These are phyloP conservation scores for Cheilosia grossa DNA, from an alignment of 2,888 invertebrate genomes.

Conservation along the genomic window DNA sequence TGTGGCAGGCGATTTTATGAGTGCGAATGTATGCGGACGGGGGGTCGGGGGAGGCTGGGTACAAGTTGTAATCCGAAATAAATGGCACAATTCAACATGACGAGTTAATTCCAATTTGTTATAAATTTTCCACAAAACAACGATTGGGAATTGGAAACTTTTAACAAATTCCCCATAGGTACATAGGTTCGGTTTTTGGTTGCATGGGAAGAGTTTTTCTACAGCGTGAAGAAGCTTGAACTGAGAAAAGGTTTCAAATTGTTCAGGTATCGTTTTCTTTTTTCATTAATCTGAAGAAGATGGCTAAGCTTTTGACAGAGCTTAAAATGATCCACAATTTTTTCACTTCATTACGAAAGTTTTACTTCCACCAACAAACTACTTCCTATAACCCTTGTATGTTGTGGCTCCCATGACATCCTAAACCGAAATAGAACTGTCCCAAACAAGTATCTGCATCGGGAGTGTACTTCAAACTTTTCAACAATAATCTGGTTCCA, in stretches of 20 bases:
- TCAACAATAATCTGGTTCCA: conserved; percentile 63
- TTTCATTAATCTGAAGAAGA: not conserved
- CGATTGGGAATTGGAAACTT: conserved; percentile 9
- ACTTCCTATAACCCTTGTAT: no score
- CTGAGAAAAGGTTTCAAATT: not conserved
- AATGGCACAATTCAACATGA: conserved; percentile 71
- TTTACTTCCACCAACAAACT: no score
- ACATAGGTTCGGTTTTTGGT: no score
- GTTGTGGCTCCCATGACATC: no score
- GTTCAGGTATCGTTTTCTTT: not conserved
- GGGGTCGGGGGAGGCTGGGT: not conserved
- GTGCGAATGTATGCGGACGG: conserved; percentile 8
- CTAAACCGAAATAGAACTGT: no score
- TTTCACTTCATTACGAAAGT: no score
- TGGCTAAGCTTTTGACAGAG: no score
- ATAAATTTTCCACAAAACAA: conserved; percentile 38
- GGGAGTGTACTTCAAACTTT: conserved; percentile 45
- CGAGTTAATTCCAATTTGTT: conserved; percentile 72
- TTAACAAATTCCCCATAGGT: no score
- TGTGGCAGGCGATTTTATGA: conserved; percentile 70
- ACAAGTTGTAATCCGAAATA: conserved; percentile 71
- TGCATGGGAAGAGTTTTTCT: no score
- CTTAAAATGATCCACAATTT: no score
- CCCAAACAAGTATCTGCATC: no score
- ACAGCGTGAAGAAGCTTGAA: no score